A percentile compares a stretch with the other conserved stretches of the same genome.
Conservation (phyloP, 2,113 vertebrate genomes). For the Pituophis catenifer region DNA sequence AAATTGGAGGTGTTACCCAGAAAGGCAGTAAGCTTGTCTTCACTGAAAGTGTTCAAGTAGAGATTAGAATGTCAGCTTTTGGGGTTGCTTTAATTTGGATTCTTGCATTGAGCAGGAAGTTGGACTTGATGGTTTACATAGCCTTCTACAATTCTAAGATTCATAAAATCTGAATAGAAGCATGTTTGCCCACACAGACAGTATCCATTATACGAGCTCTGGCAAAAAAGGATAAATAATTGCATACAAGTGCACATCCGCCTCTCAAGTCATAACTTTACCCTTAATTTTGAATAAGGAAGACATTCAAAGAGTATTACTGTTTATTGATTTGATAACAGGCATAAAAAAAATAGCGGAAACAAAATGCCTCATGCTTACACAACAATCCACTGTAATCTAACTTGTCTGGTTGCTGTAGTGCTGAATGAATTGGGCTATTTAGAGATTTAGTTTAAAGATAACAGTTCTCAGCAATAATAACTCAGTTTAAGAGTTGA, state of each 20-base stretch:
- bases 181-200: background rate
- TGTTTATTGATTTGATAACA: background rate
- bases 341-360: background rate
- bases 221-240: background rate
- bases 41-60: background rate
- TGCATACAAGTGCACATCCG: background rate
- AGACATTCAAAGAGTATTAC: background rate
- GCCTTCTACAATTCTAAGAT: background rate
- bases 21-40: background rate
- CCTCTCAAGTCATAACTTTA: background rate
- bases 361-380: background rate
- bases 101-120: background rate
- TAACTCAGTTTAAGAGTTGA: background rate
- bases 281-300: background rate
- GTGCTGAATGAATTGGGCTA: background rate
- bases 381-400: background rate
- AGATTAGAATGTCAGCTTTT: background rate
- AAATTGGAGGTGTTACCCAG: background rate
- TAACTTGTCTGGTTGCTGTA: background rate
- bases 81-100: background rate
- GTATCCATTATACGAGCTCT: background rate
- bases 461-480: slow-evolving; percentile 10
- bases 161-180: background rate
- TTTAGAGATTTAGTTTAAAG: slow-evolving; percentile 1
- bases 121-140: background rate